Conservation (phyloP, 2,113 vertebrate genomes). For the Seriola dumerili region DNA sequence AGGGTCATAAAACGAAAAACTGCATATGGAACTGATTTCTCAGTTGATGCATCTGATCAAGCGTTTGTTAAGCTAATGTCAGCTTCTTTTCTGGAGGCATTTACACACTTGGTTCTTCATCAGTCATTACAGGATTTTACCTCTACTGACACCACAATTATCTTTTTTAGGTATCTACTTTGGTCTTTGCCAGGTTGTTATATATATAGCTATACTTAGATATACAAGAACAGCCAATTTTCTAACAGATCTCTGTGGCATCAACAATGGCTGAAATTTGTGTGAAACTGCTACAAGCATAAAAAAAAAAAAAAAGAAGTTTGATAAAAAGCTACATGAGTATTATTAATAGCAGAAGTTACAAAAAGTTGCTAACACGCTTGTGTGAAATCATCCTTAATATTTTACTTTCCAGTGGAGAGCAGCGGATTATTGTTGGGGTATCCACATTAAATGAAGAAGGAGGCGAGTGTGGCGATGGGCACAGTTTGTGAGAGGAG, state of each 20-base stretch:
- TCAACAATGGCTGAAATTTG: not conserved
- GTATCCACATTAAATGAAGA: not conserved
- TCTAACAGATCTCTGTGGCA: not conserved
- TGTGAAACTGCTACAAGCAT: not conserved
- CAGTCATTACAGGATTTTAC: not conserved
- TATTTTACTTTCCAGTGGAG: not conserved
- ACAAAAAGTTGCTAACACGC: not conserved
- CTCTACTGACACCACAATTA: slow-evolving; percentile 1
- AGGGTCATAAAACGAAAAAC: not conserved
- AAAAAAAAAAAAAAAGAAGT: not conserved
- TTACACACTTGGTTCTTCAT: not conserved
- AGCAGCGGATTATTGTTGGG: not conserved
- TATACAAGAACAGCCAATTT: not conserved
- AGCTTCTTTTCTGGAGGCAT: not conserved
- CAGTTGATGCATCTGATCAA: not conserved
- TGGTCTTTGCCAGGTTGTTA: not conserved
- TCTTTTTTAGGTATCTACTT: not conserved
- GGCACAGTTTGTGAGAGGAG: slow-evolving; percentile 9
- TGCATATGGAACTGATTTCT: not conserved
- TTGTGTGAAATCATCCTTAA: not conserved
- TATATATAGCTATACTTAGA: not conserved
- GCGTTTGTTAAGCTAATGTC: not conserved
- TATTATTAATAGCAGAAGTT: not conserved
- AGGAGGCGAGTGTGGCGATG: not conserved
- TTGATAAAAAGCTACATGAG: not conserved